These are phyloP conservation scores for Podotricha telesiphe DNA, from an alignment of 2,888 invertebrate species.

Conservation along the genomic window DNA sequence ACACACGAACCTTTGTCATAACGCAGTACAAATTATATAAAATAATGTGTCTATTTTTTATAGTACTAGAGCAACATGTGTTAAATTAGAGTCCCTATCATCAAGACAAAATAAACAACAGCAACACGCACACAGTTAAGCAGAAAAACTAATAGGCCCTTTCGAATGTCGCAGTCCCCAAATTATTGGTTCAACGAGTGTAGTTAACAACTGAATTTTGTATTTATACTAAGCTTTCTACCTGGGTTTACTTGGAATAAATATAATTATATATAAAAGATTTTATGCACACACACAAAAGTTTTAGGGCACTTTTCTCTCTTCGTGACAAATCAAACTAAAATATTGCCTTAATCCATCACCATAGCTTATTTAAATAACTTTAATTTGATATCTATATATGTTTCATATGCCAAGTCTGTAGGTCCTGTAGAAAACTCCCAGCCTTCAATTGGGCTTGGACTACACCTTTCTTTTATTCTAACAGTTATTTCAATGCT, in stretches of 20 bases:
- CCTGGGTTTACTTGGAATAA: neutral
- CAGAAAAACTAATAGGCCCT: conserved; percentile 64
- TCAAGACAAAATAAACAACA: conserved; percentile 73
- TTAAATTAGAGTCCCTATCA: conserved; percentile 77
- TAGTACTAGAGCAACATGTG: conserved; percentile 71
- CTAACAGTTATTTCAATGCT: too few relatives aligned
- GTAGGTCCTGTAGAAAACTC: too few relatives aligned
- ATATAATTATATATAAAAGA: too few relatives aligned
- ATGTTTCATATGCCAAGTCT: too few relatives aligned
- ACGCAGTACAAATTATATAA: conserved; percentile 76
- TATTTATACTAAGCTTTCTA: conserved; percentile 27
- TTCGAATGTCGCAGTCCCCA: conserved; percentile 64
- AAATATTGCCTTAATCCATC: too few relatives aligned
- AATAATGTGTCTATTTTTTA: conserved; percentile 80
- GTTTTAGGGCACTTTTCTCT: too few relatives aligned
- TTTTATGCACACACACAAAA: too few relatives aligned
- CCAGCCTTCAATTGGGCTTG: too few relatives aligned
- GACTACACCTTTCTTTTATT: too few relatives aligned
- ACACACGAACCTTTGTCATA: conserved; percentile 77
- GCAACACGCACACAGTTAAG: conserved; percentile 65
- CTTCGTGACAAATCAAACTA: too few relatives aligned
- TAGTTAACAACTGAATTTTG: conserved; percentile 49
- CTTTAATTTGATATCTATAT: too few relatives aligned
- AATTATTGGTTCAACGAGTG: conserved; percentile 57
- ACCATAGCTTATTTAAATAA: too few relatives aligned